Evolutionary conservation across 2,113 vertebrate species (phyloP).

Genomic region (Martes martes): DNA sequence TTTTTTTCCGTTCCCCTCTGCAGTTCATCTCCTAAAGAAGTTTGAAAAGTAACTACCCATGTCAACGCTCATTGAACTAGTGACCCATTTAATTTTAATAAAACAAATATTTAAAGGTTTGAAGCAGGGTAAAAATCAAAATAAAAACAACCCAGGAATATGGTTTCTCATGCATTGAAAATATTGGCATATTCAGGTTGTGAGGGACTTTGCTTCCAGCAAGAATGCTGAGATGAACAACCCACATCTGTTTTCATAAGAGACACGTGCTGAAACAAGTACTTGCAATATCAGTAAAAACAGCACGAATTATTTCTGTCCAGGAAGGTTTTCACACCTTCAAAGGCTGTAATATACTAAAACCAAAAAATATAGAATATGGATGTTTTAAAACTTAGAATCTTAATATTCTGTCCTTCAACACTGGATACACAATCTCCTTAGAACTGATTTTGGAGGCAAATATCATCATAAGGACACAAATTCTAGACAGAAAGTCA

Average conservation of each 20-base stretch:
- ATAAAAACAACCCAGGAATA: neutral
- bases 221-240: neutral
- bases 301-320: neutral
- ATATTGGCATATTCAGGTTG: neutral
- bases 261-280: neutral
- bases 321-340: neutral
- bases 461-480: constrained; percentile 22
- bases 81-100: neutral
- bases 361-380: neutral
- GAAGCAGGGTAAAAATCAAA: constrained; percentile 46
- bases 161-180: neutral
- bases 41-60: neutral
- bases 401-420: constrained; percentile 10
- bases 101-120: neutral
- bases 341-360: neutral
- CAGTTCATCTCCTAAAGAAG: neutral
- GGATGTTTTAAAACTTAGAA: constrained; percentile 42
- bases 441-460: constrained; percentile 41
- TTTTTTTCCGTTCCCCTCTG: neutral
- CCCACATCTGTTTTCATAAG: neutral
- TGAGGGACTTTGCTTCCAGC: neutral
- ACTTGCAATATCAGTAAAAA: neutral
- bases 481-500: neutral
- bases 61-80: neutral
- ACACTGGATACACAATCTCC: neutral